These are phyloP conservation scores for Psilanteris sp. DNA, from an alignment of 1,140 invertebrate genomes.

Conservation along the genomic window DNA sequence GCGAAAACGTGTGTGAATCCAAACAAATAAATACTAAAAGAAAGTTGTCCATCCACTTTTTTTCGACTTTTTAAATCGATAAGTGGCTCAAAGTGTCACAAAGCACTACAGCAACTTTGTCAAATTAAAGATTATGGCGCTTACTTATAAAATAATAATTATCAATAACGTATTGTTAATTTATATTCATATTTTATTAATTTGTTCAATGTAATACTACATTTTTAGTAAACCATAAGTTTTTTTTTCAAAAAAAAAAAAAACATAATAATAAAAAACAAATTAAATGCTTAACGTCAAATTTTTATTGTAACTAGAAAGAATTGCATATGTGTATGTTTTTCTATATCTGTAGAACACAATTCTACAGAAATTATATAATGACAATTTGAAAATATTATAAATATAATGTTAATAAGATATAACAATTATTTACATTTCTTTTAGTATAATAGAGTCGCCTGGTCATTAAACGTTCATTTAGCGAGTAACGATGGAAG, in stretches of 20 bases:
- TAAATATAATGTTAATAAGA: conserved; percentile 46
- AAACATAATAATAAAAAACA: too few species aligned
- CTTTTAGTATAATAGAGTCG: conserved; percentile 36
- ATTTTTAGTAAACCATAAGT: too few species aligned
- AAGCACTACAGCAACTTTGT: conserved; percentile 2
- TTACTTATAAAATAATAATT: too few species aligned
- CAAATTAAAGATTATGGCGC: conserved; percentile 16
- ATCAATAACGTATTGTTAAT: too few species aligned
- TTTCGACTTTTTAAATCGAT: conserved; percentile 38
- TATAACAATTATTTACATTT: conserved; percentile 52
- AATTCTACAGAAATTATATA: background rate
- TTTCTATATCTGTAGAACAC: too few species aligned
- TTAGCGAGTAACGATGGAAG: conserved; percentile 56
- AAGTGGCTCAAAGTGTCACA: conserved; percentile 35
- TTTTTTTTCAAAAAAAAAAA: too few species aligned
- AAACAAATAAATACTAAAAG: conserved; percentile 26
- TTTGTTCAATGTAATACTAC: too few species aligned
- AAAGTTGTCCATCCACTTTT: conserved; percentile 33
- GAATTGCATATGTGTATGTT: too few species aligned
- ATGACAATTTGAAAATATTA: conserved; percentile 11
- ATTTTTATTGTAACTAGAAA: too few species aligned
- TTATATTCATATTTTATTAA: too few species aligned
- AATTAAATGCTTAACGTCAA: too few species aligned
- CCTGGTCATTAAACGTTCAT: conserved; percentile 57
- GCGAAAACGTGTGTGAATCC: conserved; percentile 30